phyloP scores from a whole-genome alignment of 2,797 vertebrate species.

The Sebastes kiyomatsui region DNA sequence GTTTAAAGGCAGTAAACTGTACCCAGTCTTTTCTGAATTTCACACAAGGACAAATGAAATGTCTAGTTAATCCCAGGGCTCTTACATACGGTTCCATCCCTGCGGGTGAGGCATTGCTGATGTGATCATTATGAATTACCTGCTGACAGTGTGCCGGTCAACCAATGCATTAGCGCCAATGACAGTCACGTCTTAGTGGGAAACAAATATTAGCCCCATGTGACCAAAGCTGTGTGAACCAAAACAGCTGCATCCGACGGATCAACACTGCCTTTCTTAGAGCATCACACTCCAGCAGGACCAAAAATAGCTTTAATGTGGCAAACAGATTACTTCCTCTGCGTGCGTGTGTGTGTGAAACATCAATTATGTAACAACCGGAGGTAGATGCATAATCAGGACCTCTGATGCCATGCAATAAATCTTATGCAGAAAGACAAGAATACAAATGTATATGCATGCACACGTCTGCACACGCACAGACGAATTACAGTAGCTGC shows the following conservation, averaged over 20 bases:
- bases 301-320: constrained; percentile 16
- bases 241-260: neutral
- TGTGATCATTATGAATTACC: neutral
- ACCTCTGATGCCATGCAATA: constrained; percentile 30
- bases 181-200: neutral
- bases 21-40: neutral
- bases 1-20: neutral
- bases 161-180: neutral
- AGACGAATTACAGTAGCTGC: neutral
- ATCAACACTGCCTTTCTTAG: neutral
- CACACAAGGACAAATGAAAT: neutral
- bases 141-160: neutral
- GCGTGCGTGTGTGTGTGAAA: neutral
- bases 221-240: neutral
- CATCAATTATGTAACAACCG: constrained; percentile 45
- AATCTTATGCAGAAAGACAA: constrained; percentile 17
- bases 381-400: constrained; percentile 34
- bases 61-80: neutral
- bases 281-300: neutral
- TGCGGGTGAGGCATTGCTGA: neutral
- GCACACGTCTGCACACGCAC: neutral
- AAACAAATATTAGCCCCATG: neutral
- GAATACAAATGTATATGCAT: constrained; percentile 22
- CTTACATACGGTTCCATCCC: neutral
- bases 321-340: constrained; percentile 23